Evolutionary conservation across 1,140 invertebrate genomes (phyloP), one percentile per base, ranked within the genome.

Genomic region (Drosophila sturtevanti): DNA sequence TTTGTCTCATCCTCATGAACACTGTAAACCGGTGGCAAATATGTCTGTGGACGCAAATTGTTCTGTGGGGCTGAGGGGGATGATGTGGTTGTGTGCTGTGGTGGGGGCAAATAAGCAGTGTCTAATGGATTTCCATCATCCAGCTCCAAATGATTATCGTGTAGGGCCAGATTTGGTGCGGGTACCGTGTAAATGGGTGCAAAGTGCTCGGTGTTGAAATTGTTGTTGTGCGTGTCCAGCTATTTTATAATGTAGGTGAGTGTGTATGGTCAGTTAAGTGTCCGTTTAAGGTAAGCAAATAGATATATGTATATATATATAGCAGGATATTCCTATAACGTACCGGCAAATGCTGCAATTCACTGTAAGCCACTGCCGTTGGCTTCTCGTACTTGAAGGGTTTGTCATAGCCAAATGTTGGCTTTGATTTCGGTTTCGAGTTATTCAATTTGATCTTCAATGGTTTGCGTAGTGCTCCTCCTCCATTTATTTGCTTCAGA

Each of bases 121-220:
- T 77, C 69, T 10, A 68, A 14, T 56, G 86, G 76, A 11, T 75
- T 51, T 4, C 60, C 72, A 16, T 77, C 66, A 16, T 89, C 79
- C 61, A 89, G 61, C 63, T 89, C 79, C 68, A 89, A 44, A 63
- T 91, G 86, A 86, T 84, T 90, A 60, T 80, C 68, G 61, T 87
- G 72, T 58, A 77, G 22, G 38, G 69, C 70, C 44, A 90, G 68
- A 92, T 97, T 96, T 7, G 96, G 96, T 7, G 96, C 96, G 81
- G 96, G 96, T 65, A 97, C 96, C 2, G 96, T 96, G 89, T 96
- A 96, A 85, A 96, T 96, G 1, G 96, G 95, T 84, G 95, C 95
- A 81, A 91, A 91, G 75, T 90, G 85, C 61, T 91, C 85, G 31
- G 81, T 84, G 66, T 91, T 90, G 72, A 86, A 86, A 52, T 76